A percentile compares a stretch with the other conserved stretches of the same genome.
phyloP scores from a whole-genome alignment of 2,888 invertebrate species.

The Palloptera scutellata region DNA sequence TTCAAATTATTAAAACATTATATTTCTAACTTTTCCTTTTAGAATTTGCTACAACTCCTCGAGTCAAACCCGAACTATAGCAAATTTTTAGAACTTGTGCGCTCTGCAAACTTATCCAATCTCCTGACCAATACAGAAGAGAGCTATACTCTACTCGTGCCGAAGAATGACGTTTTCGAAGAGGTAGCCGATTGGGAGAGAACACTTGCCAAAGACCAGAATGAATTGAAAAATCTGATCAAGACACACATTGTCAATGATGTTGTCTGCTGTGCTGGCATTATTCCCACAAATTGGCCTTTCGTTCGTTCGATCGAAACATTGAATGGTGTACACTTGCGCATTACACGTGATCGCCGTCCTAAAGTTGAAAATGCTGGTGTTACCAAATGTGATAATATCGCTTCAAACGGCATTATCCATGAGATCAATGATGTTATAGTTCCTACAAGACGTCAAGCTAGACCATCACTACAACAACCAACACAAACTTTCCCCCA shows the following conservation, averaged over 20 bases:
- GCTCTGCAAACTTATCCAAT: constrained; percentile 58
- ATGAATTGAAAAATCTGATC: constrained; percentile 53
- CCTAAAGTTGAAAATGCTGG: constrained; percentile 64
- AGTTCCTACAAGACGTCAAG: constrained; percentile 45
- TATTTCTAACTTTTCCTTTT: background rate
- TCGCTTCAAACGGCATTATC: constrained; percentile 62
- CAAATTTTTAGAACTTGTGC: constrained; percentile 59
- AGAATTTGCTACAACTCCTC: constrained; percentile 57
- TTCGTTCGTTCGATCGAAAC: constrained; percentile 63
- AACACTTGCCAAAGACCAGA: constrained; percentile 45
- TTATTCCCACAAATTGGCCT: constrained; percentile 63
- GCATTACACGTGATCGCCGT: constrained; percentile 62
- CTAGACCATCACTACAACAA: constrained; percentile 34
- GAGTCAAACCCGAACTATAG: constrained; percentile 61
- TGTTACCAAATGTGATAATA: constrained; percentile 63
- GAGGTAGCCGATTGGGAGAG: constrained; percentile 56
- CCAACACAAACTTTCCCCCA: constrained; percentile 35
- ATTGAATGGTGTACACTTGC: constrained; percentile 57
- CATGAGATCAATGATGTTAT: constrained; percentile 64
- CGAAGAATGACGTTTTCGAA: constrained; percentile 62
- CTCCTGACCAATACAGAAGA: constrained; percentile 54
- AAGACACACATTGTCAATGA: constrained; percentile 63
- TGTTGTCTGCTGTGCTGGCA: constrained; percentile 64
- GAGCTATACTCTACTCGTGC: constrained; percentile 60
- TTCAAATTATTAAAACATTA: constrained; percentile 1